Conservation (phyloP, 2,888 invertebrate species). For the Trichopria drosophilae region DNA sequence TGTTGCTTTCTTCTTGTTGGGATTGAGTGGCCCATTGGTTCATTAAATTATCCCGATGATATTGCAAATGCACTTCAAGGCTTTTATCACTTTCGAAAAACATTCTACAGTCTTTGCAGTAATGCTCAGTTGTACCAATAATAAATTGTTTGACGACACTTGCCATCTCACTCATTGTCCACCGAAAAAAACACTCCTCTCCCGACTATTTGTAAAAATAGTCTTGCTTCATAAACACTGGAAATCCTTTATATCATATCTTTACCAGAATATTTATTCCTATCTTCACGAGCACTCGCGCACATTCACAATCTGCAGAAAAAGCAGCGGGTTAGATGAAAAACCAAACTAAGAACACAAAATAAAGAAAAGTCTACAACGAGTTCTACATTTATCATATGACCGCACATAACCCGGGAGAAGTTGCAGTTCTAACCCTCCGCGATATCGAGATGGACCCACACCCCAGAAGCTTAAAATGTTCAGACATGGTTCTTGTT, state of each 20-base stretch:
- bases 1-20: slow-evolving; percentile 68
- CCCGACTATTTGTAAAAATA: too few species aligned
- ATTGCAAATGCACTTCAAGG: slow-evolving; percentile 77
- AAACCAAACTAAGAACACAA: slow-evolving; percentile 37
- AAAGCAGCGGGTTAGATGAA: too few species aligned
- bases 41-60: slow-evolving; percentile 76
- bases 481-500: too few species aligned
- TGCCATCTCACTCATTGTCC: slow-evolving; percentile 55
- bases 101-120: slow-evolving; percentile 77
- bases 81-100: slow-evolving; percentile 76
- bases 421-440: too few species aligned
- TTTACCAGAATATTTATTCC: too few species aligned
- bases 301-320: too few species aligned
- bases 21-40: slow-evolving; percentile 72
- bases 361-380: slow-evolving; percentile 40
- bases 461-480: too few species aligned
- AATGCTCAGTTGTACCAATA: slow-evolving; percentile 59
- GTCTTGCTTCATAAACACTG: too few species aligned
- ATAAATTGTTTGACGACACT: slow-evolving; percentile 51
- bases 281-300: too few species aligned
- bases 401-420: slow-evolving; percentile 37
- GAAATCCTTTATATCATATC: too few species aligned
- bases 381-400: slow-evolving; percentile 55
- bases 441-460: too few species aligned
- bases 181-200: too few species aligned